A percentile compares a stretch with the other conserved stretches of the same genome.
Evolutionary conservation across 2,888 invertebrate species (phyloP).

Genomic region (Cordilura impudica): DNA sequence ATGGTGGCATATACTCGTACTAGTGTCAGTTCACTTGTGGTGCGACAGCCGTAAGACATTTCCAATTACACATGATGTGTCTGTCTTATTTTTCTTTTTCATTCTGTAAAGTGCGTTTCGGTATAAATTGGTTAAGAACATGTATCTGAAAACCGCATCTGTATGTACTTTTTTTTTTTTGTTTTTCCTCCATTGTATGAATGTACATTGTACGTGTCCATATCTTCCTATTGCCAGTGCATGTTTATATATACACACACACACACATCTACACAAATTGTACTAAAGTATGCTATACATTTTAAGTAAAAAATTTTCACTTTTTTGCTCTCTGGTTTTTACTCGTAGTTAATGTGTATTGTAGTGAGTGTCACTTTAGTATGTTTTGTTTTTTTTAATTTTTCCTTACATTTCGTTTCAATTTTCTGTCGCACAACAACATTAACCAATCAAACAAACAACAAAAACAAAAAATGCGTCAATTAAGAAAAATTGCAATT

Average conservation of each 20-base stretch:
- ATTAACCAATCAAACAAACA: slow-evolving; percentile 10
- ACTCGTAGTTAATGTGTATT: slow-evolving; percentile 13
- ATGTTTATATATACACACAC: no score
- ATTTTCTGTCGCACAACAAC: slow-evolving; percentile 14
- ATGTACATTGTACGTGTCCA: slow-evolving; percentile 21
- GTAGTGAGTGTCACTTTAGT: slow-evolving; percentile 27
- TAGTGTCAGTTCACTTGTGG: slow-evolving; percentile 51
- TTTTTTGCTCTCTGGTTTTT: not conserved
- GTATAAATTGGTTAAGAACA: slow-evolving; percentile 15
- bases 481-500: slow-evolving; percentile 64
- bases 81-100: slow-evolving; percentile 11
- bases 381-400: slow-evolving; percentile 36
- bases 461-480: slow-evolving; percentile 30
- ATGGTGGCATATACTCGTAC: slow-evolving; percentile 18
- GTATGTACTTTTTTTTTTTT: not conserved
- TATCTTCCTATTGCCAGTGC: slow-evolving; percentile 19
- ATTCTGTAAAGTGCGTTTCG: slow-evolving; percentile 35
- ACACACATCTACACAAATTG: not conserved
- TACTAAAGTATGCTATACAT: slow-evolving; percentile 5
- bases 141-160: slow-evolving; percentile 23
- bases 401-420: slow-evolving; percentile 35
- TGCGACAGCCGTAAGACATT: slow-evolving; percentile 75
- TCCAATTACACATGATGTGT: slow-evolving; percentile 71
- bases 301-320: slow-evolving; percentile 26
- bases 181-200: not conserved